Evolutionary conservation across 2,797 vertebrate species (phyloP).

Genomic region (Falco peregrinus): DNA sequence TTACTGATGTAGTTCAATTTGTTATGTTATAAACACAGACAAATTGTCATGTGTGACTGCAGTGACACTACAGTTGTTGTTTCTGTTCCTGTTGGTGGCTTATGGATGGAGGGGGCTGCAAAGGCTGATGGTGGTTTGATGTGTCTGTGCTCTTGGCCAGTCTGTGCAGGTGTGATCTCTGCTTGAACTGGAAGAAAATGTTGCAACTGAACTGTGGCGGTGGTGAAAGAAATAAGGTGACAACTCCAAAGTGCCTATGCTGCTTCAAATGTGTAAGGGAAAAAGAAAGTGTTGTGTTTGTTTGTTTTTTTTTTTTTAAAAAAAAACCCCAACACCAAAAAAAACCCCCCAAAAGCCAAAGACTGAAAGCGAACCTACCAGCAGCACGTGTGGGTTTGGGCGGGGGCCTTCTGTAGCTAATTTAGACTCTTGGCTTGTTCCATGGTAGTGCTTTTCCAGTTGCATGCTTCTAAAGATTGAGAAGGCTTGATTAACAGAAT

Average conservation of each 20-base stretch:
- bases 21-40: too few relatives aligned
- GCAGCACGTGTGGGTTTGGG: too few relatives aligned
- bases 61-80: neutral
- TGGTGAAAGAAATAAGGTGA: neutral
- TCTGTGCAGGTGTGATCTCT: too few relatives aligned
- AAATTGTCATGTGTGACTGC: neutral
- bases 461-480: neutral
- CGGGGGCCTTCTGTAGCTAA: neutral
- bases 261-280: neutral
- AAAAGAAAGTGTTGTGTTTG: too few relatives aligned
- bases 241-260: neutral
- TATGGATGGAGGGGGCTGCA: neutral
- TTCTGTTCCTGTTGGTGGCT: neutral
- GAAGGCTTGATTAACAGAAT: neutral
- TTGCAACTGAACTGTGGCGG: neutral
- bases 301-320: too few relatives aligned
- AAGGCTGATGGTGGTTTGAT: neutral
- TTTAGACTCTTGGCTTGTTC: neutral
- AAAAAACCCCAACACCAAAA: too few relatives aligned
- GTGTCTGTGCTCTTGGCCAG: neutral
- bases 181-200: neutral
- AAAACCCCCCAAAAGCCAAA: too few relatives aligned
- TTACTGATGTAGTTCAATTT: neutral
- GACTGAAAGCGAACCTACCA: neutral
- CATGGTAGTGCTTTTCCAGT: neutral